Conservation (phyloP, 2,888 invertebrate genomes). For the Baronia brevicornis region DNA sequence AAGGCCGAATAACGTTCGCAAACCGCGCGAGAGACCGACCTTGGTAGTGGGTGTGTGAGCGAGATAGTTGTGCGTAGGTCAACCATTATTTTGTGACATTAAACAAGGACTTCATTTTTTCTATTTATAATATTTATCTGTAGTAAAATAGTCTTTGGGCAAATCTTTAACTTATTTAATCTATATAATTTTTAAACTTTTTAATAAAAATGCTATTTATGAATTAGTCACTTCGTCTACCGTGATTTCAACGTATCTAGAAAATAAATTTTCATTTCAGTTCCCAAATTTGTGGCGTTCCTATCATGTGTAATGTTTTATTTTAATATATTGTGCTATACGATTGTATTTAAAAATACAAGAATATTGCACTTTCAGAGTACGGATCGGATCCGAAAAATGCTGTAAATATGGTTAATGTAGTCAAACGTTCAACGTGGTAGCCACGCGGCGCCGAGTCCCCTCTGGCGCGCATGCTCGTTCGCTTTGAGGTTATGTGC, state of each 20-base stretch:
- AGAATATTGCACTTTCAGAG: not conserved
- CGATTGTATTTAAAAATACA: too few species aligned
- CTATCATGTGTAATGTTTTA: too few species aligned
- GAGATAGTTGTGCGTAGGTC: constrained; percentile 22
- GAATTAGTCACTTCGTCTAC: too few species aligned
- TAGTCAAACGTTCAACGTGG: constrained; percentile 37
- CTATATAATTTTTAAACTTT: too few species aligned
- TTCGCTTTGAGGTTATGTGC: constrained; percentile 54
- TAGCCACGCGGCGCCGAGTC: constrained; percentile 35
- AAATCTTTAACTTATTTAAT: not conserved
- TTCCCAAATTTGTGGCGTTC: too few species aligned
- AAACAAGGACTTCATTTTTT: too few species aligned
- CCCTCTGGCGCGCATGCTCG: constrained; percentile 19
- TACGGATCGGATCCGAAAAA: not conserved
- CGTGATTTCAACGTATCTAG: too few species aligned
- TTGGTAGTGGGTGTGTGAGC: constrained; percentile 22
- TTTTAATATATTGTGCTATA: too few species aligned
- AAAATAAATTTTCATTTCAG: too few species aligned
- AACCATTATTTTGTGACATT: not conserved
- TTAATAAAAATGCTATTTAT: too few species aligned
- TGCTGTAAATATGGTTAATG: not conserved
- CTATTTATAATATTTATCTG: constrained; percentile 2
- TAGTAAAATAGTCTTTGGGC: not conserved
- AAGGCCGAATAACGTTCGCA: constrained; percentile 12
- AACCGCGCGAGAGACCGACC: constrained; percentile 17